Evolutionary conservation across 2,113 vertebrate genomes (phyloP), one percentile per base, ranked within the genome.

Genomic region (Ahaetulla prasina): DNA sequence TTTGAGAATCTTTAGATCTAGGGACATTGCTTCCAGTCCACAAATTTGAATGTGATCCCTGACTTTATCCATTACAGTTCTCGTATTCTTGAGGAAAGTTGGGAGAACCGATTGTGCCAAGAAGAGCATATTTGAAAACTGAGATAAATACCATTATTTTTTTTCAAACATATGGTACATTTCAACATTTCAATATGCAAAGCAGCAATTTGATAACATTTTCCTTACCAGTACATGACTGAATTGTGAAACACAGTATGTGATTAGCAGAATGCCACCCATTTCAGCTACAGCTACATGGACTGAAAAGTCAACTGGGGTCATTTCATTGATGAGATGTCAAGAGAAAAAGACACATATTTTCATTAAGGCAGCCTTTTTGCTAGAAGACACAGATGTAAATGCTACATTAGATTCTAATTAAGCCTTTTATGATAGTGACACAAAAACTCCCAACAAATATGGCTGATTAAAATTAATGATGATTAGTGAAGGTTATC

Each of bases 401-500:
- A 92, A 94, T 93, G 93, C 94, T 92, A 30, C 90, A 94, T 60
- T 91, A 89, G 45, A 93, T 85, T 91, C 92, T 92, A 91, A 92
- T 93, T 91, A 47, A 25, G 16, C 53, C 92, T 93, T 94, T 95
- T 93, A 63, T 86, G 90, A 87, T 90, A 84, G 25, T 9, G 92
- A 39, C 25, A 60, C 95, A 95, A 52, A 87, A 95, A 92, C 43
- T 45, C 22, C 45, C 3, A 90, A 92, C 63, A 88, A 93, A 94
- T 92, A 95, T 88, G 30, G 9, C 52, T 92, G 92, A 93, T 93
- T 94, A 94, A 93, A 95, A 94, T 94, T 94, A 93, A 94, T 93
- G 49, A 90, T 88, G 87, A 92, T 94, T 90, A 92, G 11, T 94
- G 90, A 95, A 94, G 87, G 89, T 88, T 95, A 94, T 50, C 22